Base-by-base conservation (phyloP, 2,888 invertebrate genomes). In the Epicampocera succincta region DNA sequence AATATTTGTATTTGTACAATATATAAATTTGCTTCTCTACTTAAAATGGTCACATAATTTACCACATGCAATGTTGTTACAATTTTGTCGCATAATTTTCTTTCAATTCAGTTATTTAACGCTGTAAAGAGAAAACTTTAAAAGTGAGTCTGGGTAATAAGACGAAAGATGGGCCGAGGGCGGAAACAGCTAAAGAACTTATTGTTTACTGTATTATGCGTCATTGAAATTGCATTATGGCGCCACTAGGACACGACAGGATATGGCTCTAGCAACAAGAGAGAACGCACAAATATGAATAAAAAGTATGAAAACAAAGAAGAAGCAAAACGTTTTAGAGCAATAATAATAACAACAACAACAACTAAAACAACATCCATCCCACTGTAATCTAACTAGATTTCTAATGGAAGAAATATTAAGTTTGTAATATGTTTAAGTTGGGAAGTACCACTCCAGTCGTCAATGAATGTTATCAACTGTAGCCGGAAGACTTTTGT, bases 171-270 rank as follows among this genome's bases (percentile, higher is more conserved):
- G 15, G 46, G 72, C 19, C 44, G 54, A 13, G 46, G 38, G 25
- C n/a, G 52, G 42, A 46, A 33, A 56, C 38, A 63, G 69, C 21
- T 54, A 50, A 68, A 71, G 66, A 65, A 76, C 61, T 82, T 78
- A 78, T 82, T 82, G 74, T 82, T 78, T 74, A 78, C 74, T 79
- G 33, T 77, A 84, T 78, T 84, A 78, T 80, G 83, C 83, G 80
- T 80, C 78, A 80, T 83, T 78, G 80, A 81, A 84, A 83, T 84
- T 84, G 84, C 84, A 84, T 84, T 80, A 84, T 56, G 84, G 84
- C 84, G 83, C 76, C 84, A 68, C 65, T 58, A 72, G 73, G 83
- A 73, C n/a, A n/a, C 84, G 83, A 73, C 78, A 80, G 78, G 82
- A 78, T 82, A 75, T 77, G 73, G 65, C 76, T 75, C 38, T 17